A percentile compares a stretch with the other conserved stretches of the same genome.
Conservation (phyloP, 2,888 invertebrate genomes). For the Spodoptera exigua region DNA sequence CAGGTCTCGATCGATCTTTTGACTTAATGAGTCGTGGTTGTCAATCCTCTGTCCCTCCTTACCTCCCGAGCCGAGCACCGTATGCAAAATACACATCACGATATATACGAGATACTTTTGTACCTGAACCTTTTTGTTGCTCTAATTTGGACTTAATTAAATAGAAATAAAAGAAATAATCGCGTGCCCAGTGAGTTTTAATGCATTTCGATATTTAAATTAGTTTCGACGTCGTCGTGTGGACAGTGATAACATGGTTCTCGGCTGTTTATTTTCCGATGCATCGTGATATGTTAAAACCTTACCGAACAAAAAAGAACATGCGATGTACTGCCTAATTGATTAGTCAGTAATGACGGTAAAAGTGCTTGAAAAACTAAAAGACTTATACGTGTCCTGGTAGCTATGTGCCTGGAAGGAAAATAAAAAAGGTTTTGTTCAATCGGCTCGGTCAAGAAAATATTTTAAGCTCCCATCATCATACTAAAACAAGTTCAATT, state of each 20-base stretch:
- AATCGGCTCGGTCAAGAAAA: constrained; percentile 7
- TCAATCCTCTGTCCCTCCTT: constrained; percentile 74
- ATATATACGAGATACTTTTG: constrained; percentile 27
- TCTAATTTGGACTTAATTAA: constrained; percentile 58
- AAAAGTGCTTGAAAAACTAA: not conserved
- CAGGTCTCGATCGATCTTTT: constrained; percentile 54
- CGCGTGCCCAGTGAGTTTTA: constrained; percentile 53
- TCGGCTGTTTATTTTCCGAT: constrained; percentile 23
- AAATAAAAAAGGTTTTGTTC: constrained; percentile 17
- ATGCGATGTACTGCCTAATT: constrained; percentile 32
- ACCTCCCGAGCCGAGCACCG: constrained; percentile 47
- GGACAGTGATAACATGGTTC: constrained; percentile 28
- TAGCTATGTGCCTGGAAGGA: constrained; percentile 1
- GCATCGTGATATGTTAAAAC: constrained; percentile 24
- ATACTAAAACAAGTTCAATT: constrained; percentile 41
- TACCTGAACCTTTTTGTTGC: constrained; percentile 44
- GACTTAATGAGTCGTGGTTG: constrained; percentile 78
- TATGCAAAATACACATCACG: constrained; percentile 52
- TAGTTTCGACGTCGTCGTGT: constrained; percentile 43
- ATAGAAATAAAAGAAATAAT: constrained; percentile 43
- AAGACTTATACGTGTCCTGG: not conserved
- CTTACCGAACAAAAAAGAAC: constrained; percentile 26
- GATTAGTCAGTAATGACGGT: constrained; percentile 18
- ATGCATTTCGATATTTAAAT: constrained; percentile 55
- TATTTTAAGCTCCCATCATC: constrained; percentile 14